Evolutionary conservation across 2,113 vertebrate species (phyloP).

Genomic region (Hippocampus mohnikei): DNA sequence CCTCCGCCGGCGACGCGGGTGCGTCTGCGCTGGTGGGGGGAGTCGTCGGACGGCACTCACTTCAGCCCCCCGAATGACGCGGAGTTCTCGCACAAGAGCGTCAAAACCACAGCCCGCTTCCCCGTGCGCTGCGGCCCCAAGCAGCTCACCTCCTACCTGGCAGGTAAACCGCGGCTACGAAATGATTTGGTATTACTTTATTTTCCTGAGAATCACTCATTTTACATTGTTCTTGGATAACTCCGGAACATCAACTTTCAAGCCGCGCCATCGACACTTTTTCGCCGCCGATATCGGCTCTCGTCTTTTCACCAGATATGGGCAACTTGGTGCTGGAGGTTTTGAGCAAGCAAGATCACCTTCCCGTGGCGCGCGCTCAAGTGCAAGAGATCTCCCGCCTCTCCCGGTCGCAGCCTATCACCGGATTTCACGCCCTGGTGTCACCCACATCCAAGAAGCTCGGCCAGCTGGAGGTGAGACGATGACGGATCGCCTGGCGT

Average conservation of each 20-base stretch:
- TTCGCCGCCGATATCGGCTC: background rate
- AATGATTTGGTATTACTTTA: no score
- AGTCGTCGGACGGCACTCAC: slow-evolving; percentile 81
- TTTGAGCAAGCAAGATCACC: slow-evolving; percentile 79
- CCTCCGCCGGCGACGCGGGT: slow-evolving; percentile 70
- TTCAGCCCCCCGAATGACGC: slow-evolving; percentile 77
- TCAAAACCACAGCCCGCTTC: slow-evolving; percentile 80
- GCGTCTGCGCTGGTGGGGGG: slow-evolving; percentile 92
- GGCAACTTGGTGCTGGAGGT: slow-evolving; percentile 85
- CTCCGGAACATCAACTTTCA: no score
- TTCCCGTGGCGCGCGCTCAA: slow-evolving; percentile 81
- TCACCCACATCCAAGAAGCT: slow-evolving; percentile 85
- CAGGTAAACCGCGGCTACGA: slow-evolving; percentile 70
- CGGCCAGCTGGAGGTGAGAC: slow-evolving; percentile 86
- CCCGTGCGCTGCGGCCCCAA: slow-evolving; percentile 86
- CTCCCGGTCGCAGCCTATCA: slow-evolving; percentile 79
- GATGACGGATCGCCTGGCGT: background rate
- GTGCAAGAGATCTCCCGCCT: slow-evolving; percentile 79
- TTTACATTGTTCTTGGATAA: no score
- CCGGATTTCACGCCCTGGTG: slow-evolving; percentile 82
- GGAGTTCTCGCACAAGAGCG: slow-evolving; percentile 68
- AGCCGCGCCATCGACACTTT: no score
- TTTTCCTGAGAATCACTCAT: no score
- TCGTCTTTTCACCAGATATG: slow-evolving; percentile 79
- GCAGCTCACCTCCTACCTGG: slow-evolving; percentile 87